Base-by-base conservation (phyloP, 2,888 invertebrate genomes). In the Ptilodon capucinus region DNA sequence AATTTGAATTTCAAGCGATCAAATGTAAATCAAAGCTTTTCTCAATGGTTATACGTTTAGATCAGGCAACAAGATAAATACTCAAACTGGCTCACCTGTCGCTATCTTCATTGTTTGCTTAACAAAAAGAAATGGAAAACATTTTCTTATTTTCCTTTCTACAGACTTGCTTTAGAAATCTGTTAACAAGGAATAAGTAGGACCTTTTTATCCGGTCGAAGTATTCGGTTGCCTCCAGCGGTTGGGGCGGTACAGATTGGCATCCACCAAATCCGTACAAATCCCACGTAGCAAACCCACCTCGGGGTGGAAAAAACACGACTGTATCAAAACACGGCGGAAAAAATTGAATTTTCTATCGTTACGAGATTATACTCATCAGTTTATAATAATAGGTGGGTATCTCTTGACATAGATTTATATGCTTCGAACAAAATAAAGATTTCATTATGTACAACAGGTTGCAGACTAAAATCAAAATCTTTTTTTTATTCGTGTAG, bases 251-350 rank as follows among this genome's bases (percentile, higher is more conserved):
- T 66, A 71, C 73, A 84, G 81, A 87, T 87, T 86, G 84, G 83
- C 76, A 80, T 77, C 76, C 71, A 69, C 74, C 71, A 86, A 87
- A 88, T 87, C 86, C 84, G 66, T 60, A 79, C 78, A 86, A 88
- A 88, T 87, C 86, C 83, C 60, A 62, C 68, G 63, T 70, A 71
- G 72, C 67, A 62, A 72, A 76, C 70, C 76, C 68, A 74, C 67
- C 64, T 63, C 54, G 57, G 64, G 54, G 46, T 62, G 66, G 64
- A 78, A 83, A 79, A 77, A 84, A 82, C 64, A 76, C 76, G 75
- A 79, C 79, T 78, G 71, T 75, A 80, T 81, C 74, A 77, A 79
- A 79, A 79, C 71, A 74, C 68, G 56, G 65, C 50, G 57, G 57
- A 49, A 57, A 60, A 68, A 63, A 62, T 21, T 16, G 18, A 28